phyloP scores from a whole-genome alignment of 2,797 vertebrate species.

The Dromococcyx pavoninus region DNA sequence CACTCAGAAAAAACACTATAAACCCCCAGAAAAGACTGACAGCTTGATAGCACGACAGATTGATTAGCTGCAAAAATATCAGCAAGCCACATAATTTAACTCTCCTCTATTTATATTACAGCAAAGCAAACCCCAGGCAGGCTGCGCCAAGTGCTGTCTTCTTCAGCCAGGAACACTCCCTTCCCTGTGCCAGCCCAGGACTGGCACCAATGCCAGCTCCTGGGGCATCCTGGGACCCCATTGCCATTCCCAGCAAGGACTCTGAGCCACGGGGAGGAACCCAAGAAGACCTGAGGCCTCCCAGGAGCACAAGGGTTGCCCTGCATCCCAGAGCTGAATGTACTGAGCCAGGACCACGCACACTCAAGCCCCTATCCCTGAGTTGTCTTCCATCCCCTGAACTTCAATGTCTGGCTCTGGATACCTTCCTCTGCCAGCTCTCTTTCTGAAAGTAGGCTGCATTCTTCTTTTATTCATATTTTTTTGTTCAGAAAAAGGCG shows the following conservation, averaged over 20 bases:
- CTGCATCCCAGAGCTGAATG: not conserved
- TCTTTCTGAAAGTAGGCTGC: not conserved
- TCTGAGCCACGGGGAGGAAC: too few relatives aligned
- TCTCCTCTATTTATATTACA: conserved; percentile 7
- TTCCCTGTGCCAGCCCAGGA: not conserved
- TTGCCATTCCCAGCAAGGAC: too few relatives aligned
- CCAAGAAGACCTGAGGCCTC: not conserved
- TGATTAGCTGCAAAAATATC: conserved; percentile 30
- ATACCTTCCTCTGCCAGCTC: not conserved
- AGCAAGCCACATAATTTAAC: conserved; percentile 15
- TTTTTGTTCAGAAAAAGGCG: not conserved
- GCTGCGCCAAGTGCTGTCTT: conserved; percentile 1
- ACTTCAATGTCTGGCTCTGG: not conserved
- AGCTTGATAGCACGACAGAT: not conserved
- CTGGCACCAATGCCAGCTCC: not conserved
- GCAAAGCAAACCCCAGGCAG: not conserved
- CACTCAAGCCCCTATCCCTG: not conserved
- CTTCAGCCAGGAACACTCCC: not conserved
- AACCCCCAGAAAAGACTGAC: not conserved
- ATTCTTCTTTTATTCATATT: not conserved
- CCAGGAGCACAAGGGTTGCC: not conserved
- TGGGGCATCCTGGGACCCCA: accelerated
- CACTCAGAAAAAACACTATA: not conserved
- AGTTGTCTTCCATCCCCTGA: not conserved
- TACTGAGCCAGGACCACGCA: accelerated